Conservation (phyloP, 2,113 vertebrate species). For the Pardalotus punctatus region DNA sequence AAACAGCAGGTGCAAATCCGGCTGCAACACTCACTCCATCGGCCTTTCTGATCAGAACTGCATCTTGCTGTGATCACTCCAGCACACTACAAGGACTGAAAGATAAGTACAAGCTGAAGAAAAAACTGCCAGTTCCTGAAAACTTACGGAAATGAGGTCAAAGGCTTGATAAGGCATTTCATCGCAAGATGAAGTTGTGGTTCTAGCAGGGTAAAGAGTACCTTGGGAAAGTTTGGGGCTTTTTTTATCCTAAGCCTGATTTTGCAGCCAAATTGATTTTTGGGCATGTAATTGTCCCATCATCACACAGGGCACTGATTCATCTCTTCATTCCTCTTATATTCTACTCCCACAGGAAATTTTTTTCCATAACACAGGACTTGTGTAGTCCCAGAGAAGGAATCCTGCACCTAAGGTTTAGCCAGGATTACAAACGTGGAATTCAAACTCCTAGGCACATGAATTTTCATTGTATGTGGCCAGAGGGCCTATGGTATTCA, state of each 20-base stretch:
- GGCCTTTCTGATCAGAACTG: neutral
- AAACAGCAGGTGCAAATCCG: neutral
- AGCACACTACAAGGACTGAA: neutral
- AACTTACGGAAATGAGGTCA: neutral
- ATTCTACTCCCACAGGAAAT: neutral
- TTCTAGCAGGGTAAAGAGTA: neutral
- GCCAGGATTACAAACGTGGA: neutral
- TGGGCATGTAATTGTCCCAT: neutral
- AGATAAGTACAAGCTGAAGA: neutral
- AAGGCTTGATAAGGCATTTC: slow-evolving; percentile 3
- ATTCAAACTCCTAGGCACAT: neutral
- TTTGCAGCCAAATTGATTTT: neutral
- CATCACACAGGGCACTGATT: neutral
- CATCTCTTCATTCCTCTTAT: neutral
- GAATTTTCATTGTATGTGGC: neutral
- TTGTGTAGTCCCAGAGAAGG: neutral
- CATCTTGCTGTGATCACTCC: neutral
- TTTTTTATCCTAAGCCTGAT: neutral
- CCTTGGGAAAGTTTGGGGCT: neutral
- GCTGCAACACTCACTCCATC: neutral
- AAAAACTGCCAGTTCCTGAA: neutral
- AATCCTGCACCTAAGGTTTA: neutral
- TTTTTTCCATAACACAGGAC: neutral
- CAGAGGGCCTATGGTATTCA: neutral
- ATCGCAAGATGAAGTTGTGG: neutral